Evolutionary conservation across 2,888 invertebrate genomes (phyloP), one percentile per base, ranked within the genome.

Genomic region (Sphinx pinastri): DNA sequence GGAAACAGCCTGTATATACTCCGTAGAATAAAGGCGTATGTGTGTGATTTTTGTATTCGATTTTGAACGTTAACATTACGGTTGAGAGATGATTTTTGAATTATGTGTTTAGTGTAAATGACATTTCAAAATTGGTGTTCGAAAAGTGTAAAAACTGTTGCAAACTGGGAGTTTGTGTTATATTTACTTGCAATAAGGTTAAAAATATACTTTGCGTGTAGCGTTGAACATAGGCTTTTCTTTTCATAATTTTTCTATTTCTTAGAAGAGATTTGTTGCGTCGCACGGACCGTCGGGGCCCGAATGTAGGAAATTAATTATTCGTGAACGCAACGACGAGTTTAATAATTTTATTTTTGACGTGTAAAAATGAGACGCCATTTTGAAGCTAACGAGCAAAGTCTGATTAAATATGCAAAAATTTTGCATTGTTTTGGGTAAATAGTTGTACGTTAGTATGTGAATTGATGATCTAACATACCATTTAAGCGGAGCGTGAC

Each of bases 161-260:
- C 13, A 68, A 55, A 73, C 74, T 57, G 58, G 19, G 60, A 81
- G 77, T 79, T 81, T 84, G 52, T 69, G 70, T 74, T 78, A 70
- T 87, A 77, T 72, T 0, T 0, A 0, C 0, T 47, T 0, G 0
- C 0, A 0, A 1, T 83, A 88, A 76, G 78, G 19, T 82, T 81
- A 11, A 67, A n/a, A 54, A 51, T 71, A 69, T 54, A 71, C 81
- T 85, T 89, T 3, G 12, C n/a, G 54, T 78, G 76, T 14, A 0
- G 6, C 16, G 31, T 72, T 75, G 82, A 74, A 81, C 78, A 81
- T 91, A 88, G 81, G 91, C 81, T 82, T 76, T 88, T 90, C 80
- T 80, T 70, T 59, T 59, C 76, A 71, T 73, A 63, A 63, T 78
- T 86, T 92, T 92, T 88, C 87, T 85, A 88, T 92, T 90, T 90